Conservation (phyloP, 2,888 invertebrate genomes). For the Drosophila neoperkinsi region DNA sequence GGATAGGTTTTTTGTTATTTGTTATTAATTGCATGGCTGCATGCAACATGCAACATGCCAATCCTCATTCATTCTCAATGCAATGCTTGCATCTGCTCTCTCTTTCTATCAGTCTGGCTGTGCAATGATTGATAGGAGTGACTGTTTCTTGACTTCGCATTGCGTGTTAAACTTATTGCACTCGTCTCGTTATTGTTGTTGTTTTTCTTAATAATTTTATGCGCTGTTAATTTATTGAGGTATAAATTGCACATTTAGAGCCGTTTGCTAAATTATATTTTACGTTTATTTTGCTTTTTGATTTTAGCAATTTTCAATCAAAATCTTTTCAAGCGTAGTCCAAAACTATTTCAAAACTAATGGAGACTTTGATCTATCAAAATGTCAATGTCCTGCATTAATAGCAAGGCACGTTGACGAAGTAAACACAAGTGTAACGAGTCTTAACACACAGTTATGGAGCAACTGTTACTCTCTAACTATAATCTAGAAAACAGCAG, state of each 20-base stretch:
- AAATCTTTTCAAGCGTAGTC: slow-evolving; percentile 12
- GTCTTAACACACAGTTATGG: neutral
- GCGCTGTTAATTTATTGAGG: slow-evolving; percentile 68
- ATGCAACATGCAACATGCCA: slow-evolving; percentile 62
- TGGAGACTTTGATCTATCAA: neutral
- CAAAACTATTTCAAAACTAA: slow-evolving; percentile 9
- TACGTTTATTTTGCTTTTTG: slow-evolving; percentile 1
- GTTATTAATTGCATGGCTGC: slow-evolving; percentile 60
- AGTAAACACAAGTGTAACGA: neutral
- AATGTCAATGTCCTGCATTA: neutral
- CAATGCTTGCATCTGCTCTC: neutral
- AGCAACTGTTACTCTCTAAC: neutral
- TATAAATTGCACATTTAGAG: slow-evolving; percentile 36
- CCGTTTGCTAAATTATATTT: slow-evolving; percentile 28
- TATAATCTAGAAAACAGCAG: slow-evolving; percentile 11
- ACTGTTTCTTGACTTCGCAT: slow-evolving; percentile 37
- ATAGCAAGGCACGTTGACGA: neutral
- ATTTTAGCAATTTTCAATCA: slow-evolving; percentile 3
- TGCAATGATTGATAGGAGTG: slow-evolving; percentile 55
- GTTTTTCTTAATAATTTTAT: slow-evolving; percentile 61
- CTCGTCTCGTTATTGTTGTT: slow-evolving; percentile 21
- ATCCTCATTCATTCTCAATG: slow-evolving; percentile 25
- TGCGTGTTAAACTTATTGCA: slow-evolving; percentile 45
- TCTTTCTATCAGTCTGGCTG: slow-evolving; percentile 16
- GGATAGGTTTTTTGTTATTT: slow-evolving; percentile 19